Evolutionary conservation across 2,113 vertebrate genomes (phyloP).

Genomic region (Macroglossus sobrinus): DNA sequence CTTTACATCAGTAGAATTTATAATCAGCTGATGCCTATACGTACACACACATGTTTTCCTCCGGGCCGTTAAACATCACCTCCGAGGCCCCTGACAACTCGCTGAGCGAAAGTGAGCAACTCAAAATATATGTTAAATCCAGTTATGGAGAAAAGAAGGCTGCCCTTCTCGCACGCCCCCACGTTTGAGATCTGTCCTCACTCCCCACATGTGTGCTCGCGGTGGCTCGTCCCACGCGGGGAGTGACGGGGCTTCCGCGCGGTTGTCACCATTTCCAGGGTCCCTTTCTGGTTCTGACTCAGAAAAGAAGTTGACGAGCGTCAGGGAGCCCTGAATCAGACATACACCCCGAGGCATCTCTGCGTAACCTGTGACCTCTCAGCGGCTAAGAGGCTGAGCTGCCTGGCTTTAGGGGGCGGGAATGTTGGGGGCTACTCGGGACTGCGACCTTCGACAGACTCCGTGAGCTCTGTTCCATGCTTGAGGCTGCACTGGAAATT

Average conservation of each 20-base stretch:
- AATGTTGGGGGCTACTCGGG: neutral
- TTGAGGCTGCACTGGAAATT: slow-evolving; percentile 17
- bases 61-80: neutral
- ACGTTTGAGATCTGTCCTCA: neutral
- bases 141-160: neutral
- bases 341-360: slow-evolving; percentile 53
- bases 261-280: slow-evolving; percentile 63
- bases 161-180: neutral
- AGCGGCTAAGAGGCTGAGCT: neutral
- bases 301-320: slow-evolving; percentile 36
- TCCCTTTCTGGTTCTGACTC: neutral
- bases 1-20: neutral
- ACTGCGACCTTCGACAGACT: slow-evolving; percentile 26
- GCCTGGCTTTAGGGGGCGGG: neutral
- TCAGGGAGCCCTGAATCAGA: slow-evolving; percentile 39
- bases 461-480: slow-evolving; percentile 12
- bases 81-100: neutral
- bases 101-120: neutral
- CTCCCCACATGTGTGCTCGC: neutral
- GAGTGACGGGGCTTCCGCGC: neutral
- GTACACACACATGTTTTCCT: neutral
- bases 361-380: slow-evolving; percentile 36
- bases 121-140: neutral
- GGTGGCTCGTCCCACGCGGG: fast-evolving
- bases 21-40: neutral